Conservation (phyloP, 2,797 vertebrate species). For the Anabacerthia variegaticeps region DNA sequence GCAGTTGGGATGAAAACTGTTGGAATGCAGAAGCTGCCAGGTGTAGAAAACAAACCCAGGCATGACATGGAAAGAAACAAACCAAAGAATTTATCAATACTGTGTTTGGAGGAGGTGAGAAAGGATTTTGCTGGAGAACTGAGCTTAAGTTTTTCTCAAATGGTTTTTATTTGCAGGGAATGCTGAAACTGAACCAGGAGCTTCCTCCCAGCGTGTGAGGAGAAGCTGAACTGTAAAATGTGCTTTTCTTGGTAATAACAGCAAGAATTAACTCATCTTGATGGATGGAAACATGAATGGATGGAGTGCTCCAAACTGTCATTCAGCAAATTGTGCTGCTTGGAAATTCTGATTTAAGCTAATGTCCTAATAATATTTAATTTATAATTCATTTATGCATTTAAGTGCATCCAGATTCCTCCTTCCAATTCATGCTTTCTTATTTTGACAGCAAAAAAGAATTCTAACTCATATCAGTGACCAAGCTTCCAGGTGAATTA, state of each 20-base stretch:
- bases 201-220: background rate
- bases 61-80: background rate
- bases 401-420: background rate
- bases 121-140: background rate
- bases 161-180: background rate
- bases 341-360: background rate
- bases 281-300: background rate
- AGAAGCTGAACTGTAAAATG: background rate
- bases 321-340: background rate
- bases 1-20: background rate
- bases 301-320: background rate
- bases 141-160: background rate
- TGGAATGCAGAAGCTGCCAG: background rate
- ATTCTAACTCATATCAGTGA: background rate
- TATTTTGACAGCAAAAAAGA: background rate
- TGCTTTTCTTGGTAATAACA: background rate
- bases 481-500: background rate
- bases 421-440: background rate
- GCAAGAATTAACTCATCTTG: background rate
- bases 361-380: background rate
- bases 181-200: background rate
- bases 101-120: accelerated
- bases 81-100: background rate
- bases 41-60: background rate
- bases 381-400: background rate